Conservation (phyloP, 1,140 invertebrate species). For the Spodoptera litura region DNA sequence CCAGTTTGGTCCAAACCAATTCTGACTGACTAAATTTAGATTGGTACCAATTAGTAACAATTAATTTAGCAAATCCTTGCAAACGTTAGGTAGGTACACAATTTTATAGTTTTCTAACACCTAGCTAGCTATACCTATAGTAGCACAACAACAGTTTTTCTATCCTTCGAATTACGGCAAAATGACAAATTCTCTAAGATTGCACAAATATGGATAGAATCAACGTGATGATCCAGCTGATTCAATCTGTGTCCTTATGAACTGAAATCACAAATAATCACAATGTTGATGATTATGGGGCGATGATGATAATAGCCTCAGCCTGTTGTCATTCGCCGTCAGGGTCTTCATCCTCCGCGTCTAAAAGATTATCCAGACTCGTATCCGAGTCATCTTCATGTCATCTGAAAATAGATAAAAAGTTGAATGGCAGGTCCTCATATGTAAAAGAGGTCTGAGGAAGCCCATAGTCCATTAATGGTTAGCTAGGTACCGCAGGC, state of each 20-base stretch:
- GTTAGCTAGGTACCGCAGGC: no score
- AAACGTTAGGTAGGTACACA: no score
- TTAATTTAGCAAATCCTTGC: no score
- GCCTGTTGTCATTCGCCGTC: constrained; percentile 74
- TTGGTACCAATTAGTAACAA: no score
- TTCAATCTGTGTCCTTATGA: constrained; percentile 3
- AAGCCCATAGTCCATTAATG: no score
- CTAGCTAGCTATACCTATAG: constrained; percentile 32
- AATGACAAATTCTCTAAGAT: neutral
- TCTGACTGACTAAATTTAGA: no score
- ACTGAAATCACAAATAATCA: neutral
- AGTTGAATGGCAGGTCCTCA: no score
- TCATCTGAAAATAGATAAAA: constrained; percentile 72
- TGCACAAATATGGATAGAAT: constrained; percentile 11
- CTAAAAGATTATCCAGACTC: constrained; percentile 83
- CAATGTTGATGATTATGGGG: constrained; percentile 49
- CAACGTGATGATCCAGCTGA: neutral
- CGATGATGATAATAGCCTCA: constrained; percentile 67
- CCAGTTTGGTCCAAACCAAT: no score
- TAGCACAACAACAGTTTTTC: neutral
- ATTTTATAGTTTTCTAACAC: neutral
- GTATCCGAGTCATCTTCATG: constrained; percentile 85
- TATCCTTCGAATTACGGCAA: neutral
- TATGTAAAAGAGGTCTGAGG: no score
- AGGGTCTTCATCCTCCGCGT: constrained; percentile 72